Evolutionary conservation across 2,113 vertebrate genomes (phyloP).

Genomic region (Haemorhous mexicanus): DNA sequence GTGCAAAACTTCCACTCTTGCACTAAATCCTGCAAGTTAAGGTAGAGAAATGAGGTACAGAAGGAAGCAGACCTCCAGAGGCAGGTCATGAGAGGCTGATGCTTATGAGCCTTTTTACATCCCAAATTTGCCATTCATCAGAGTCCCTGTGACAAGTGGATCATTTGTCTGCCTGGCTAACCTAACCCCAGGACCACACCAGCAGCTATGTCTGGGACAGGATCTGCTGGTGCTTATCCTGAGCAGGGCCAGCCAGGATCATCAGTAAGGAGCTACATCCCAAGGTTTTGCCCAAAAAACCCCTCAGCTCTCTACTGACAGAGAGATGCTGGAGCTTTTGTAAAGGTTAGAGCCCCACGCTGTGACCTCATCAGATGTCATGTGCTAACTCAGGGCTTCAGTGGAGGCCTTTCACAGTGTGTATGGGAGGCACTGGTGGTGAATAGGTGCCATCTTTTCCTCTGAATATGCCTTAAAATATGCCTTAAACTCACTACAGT

Average conservation of each 20-base stretch:
- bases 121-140: neutral
- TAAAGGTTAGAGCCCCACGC: neutral
- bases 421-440: neutral
- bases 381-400: neutral
- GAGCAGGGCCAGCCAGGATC: neutral
- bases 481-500: neutral
- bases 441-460: neutral
- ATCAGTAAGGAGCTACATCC: neutral
- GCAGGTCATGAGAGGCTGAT: neutral
- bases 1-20: neutral
- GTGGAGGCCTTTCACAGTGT: neutral
- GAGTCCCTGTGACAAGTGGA: neutral
- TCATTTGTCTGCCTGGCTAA: neutral
- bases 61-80: neutral
- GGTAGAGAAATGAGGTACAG: neutral
- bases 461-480: neutral
- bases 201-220: neutral
- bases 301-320: neutral
- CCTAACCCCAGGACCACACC: neutral
- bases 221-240: neutral
- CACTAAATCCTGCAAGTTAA: neutral
- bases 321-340: neutral
- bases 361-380: neutral
- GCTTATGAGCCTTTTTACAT: neutral
- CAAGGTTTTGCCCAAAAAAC: neutral